Conservation (phyloP, 2,888 invertebrate species). For the Meta bourneti region DNA sequence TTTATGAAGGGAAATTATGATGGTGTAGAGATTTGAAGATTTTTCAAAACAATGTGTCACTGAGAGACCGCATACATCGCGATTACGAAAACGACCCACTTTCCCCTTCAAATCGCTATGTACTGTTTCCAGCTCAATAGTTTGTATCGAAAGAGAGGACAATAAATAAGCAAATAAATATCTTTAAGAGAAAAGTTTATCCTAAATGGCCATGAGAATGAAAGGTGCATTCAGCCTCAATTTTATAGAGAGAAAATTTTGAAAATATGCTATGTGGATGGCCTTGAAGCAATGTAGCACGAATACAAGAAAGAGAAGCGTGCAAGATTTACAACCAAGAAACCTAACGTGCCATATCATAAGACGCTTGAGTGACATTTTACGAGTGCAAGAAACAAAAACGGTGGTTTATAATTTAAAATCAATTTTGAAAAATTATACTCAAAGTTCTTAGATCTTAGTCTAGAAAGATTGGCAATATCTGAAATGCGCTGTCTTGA, state of each 20-base stretch:
- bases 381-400: neutral
- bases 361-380: neutral
- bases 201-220: neutral
- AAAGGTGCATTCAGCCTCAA: neutral
- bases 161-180: neutral
- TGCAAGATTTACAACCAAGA: slow-evolving; percentile 12
- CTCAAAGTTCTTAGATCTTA: neutral
- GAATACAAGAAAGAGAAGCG: slow-evolving; percentile 12
- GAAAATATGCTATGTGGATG: neutral
- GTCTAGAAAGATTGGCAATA: too few species aligned
- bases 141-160: neutral
- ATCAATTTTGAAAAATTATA: neutral
- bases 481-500: neutral
- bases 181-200: neutral
- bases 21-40: too few species aligned
- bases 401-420: neutral
- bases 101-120: too few species aligned
- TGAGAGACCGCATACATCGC: too few species aligned
- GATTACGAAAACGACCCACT: too few species aligned
- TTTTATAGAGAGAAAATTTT: slow-evolving; percentile 16
- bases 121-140: neutral
- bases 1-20: too few species aligned
- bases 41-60: too few species aligned
- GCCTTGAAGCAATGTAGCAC: slow-evolving; percentile 3
- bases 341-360: neutral